Evolutionary conservation across 2,797 vertebrate species (phyloP), one percentile per base, ranked within the genome.

Genomic region (Eremophila alpestris): DNA sequence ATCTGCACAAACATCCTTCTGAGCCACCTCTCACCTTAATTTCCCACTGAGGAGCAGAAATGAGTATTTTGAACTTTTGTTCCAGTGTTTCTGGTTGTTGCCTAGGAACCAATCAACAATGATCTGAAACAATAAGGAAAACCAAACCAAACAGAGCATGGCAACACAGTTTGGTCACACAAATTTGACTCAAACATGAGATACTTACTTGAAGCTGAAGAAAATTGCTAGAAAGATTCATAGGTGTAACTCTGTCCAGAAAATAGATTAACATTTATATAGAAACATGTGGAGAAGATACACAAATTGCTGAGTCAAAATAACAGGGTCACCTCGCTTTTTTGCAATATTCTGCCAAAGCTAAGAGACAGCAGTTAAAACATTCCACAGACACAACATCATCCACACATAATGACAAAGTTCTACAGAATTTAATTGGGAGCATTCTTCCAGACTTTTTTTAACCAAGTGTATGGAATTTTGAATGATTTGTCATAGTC

Each of bases 161-260:
- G 45, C 63, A 62, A 88, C 76, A 38, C 7, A 2, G 70, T 89
- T 95, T 90, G 43, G 8, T 87, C 62, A 82, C 83, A 87, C 26
- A 63, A 71, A 76, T 59, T 27, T 96, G 68, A 96, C 79, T 88
- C 55, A 65, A 89, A 65, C 45, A 59, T 11, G 13, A 93, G 16
- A 41, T 83, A 94, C 91, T 95, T 96, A 89, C 90, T 46, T 90
- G 83, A 92, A 65, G 45, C 15, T 41, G 38, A 65, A 77, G 84
- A 90, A 89, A 43, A 69, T 46, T 81, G 8, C 76, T 77, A 94
- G 79, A 34, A 78, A 81, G 29, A 46, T 93, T 90, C 55, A 80
- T 14, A 88, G 36, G 40, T 55, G 62, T 55, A 69, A 58, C 45
- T 68, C 63, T 56, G 17, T 45, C 12, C 62, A 65, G 54, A 68